A percentile compares a stretch with the other conserved stretches of the same genome.
Evolutionary conservation across 2,797 vertebrate genomes (phyloP).

Genomic region (Tympanoctomys barrerae): DNA sequence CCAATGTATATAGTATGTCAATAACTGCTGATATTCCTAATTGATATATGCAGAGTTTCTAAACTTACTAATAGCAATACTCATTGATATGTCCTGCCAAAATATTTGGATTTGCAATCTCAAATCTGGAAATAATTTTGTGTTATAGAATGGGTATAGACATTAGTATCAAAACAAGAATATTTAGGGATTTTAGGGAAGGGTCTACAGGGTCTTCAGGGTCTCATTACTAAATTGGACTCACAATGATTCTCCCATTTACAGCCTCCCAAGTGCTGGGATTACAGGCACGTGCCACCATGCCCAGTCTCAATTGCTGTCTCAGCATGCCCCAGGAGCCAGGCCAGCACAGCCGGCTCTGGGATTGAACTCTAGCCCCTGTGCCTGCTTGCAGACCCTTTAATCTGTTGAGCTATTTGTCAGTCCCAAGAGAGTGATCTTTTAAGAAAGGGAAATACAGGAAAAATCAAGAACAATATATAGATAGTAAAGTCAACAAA

Average conservation of each 20-base stretch:
- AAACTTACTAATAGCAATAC: constrained; percentile 1
- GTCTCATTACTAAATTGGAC: too few relatives aligned
- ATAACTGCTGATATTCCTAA: constrained; percentile 11
- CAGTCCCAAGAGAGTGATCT: not conserved
- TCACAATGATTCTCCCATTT: too few relatives aligned
- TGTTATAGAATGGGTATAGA: not conserved
- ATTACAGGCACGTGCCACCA: too few relatives aligned
- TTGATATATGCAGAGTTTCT: constrained; percentile 9
- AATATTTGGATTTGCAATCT: constrained; percentile 4
- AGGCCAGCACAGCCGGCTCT: too few relatives aligned
- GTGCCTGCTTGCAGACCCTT: too few relatives aligned
- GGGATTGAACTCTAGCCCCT: too few relatives aligned
- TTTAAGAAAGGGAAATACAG: not conserved
- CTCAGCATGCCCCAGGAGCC: too few relatives aligned
- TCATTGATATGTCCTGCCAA: not conserved
- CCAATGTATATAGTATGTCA: not conserved
- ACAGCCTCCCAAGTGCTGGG: too few relatives aligned
- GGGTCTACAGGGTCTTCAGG: too few relatives aligned
- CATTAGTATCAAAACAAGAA: not conserved
- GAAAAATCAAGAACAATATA: not conserved
- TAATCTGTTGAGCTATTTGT: too few relatives aligned
- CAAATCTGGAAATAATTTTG: not conserved
- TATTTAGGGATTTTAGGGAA: too few relatives aligned
- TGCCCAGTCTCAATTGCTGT: too few relatives aligned
- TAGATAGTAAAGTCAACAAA: not conserved